Evolutionary conservation across 2,113 vertebrate genomes (phyloP).

Genomic region (Gavialis gangeticus): DNA sequence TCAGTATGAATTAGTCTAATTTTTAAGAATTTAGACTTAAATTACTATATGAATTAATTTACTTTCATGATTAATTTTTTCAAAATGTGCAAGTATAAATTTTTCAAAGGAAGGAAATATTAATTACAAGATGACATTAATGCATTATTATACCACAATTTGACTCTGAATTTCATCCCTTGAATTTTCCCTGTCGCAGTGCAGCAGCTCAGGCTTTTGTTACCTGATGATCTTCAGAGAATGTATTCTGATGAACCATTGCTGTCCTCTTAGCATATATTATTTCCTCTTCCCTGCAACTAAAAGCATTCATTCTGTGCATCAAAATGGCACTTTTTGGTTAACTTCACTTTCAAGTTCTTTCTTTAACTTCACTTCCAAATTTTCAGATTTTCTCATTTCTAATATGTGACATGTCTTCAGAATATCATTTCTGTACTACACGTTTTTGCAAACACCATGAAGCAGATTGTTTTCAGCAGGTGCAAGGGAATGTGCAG

Average conservation of each 20-base stretch:
- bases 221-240: background rate
- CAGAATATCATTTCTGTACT: background rate
- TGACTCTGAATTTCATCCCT: background rate
- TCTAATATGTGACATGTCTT: background rate
- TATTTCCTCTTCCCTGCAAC: background rate
- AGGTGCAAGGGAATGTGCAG: background rate
- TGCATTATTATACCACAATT: background rate
- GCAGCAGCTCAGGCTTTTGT: background rate
- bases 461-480: background rate
- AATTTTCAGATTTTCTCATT: conserved; percentile 15
- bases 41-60: no score
- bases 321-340: conserved; percentile 1
- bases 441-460: background rate
- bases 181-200: background rate
- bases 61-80: no score
- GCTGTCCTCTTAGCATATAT: background rate
- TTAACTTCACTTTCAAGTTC: conserved; percentile 31
- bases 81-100: no score
- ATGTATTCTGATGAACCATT: background rate
- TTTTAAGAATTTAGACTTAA: no score
- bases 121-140: background rate
- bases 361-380: conserved; percentile 36
- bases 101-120: background rate
- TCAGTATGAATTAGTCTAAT: no score
- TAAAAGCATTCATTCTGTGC: background rate